Base-by-base conservation (phyloP, 2,113 vertebrate species). In the Ahaetulla prasina region DNA sequence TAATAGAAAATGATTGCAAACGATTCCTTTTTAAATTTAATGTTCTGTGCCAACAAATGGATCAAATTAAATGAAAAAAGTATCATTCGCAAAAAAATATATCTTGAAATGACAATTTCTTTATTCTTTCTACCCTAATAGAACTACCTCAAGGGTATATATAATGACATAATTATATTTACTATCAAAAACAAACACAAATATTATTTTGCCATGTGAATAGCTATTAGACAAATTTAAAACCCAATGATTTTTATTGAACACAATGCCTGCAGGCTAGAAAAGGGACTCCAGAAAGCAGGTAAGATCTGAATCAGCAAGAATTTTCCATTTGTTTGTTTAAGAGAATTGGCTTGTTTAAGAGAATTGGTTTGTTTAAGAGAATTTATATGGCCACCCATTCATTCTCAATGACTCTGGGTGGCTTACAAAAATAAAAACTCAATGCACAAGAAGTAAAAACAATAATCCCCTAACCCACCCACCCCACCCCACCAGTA, bases 1-100 rank as follows among this genome's bases (percentile, higher is more conserved):
- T 50, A 55, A 87, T 92, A 93, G 54, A 60, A 91, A 93, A 95
- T 35, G 30, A 68, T 35, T 74, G 12, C 14, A 35, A 94, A 63
- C 87, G 90, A 87, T 43, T 93, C 43, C 2, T 57, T 88, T 27
- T 14, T 80, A 52, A 49, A 94, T 93, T 94, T 93, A 95, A 89
- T 39, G 88, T 80, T 16, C 57, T 89, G 63, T 88, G 89, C 87
- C 94, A 87, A 80, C 87, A 93, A 90, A 95, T 92, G 49, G 16
- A 55, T 14, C 91, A 85, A 94, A 94, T 94, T 94, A 94, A 90
- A 87, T 55, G 88, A 92, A 90, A 80, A 84, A 91, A 86, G 91
- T 54, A 91, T 8, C 53, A 93, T 16, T 2, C 39, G 92, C 39
- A 60, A 90, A 94, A 93, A 60, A 57, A n/a, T n/a, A n/a, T 11